A percentile compares a stretch with the other conserved stretches of the same genome.
These are phyloP conservation scores for Ypsolopha sequella DNA, from an alignment of 2,888 invertebrate genomes.

Conservation along the genomic window DNA sequence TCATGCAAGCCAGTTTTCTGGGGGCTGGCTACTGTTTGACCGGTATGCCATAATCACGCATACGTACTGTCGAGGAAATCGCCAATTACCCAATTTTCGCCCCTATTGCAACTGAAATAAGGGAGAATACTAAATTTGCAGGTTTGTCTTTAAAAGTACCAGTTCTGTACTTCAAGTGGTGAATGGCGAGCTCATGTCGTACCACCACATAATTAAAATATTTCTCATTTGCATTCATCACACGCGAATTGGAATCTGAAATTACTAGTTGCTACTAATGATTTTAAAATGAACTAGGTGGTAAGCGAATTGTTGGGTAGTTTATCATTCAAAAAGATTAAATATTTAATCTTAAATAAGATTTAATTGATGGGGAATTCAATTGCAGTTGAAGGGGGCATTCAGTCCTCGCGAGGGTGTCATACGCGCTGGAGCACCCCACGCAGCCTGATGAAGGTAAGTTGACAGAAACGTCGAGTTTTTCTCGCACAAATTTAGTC, in stretches of 20 bases:
- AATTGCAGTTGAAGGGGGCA: too few relatives aligned
- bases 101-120: too few relatives aligned
- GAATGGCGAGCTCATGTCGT: not conserved
- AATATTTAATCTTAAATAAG: too few relatives aligned
- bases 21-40: conserved; percentile 4
- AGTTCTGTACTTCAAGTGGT: not conserved
- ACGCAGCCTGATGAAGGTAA: too few relatives aligned
- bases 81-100: too few relatives aligned
- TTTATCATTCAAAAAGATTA: too few relatives aligned
- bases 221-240: not conserved
- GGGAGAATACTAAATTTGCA: too few relatives aligned
- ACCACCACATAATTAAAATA: conserved; percentile 2
- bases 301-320: not conserved
- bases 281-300: not conserved
- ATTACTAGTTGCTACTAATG: not conserved
- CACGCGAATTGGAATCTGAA: not conserved
- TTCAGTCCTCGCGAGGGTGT: too few relatives aligned
- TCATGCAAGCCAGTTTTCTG: conserved; percentile 1
- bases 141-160: not conserved
- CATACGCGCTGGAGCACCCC: too few relatives aligned
- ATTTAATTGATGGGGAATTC: too few relatives aligned
- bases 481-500: too few relatives aligned
- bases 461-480: too few relatives aligned
- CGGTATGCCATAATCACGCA: conserved; percentile 3
- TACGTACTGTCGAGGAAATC: not conserved